Evolutionary conservation across 2,797 vertebrate species (phyloP).

Genomic region (Kryptolebias ocellatus): DNA sequence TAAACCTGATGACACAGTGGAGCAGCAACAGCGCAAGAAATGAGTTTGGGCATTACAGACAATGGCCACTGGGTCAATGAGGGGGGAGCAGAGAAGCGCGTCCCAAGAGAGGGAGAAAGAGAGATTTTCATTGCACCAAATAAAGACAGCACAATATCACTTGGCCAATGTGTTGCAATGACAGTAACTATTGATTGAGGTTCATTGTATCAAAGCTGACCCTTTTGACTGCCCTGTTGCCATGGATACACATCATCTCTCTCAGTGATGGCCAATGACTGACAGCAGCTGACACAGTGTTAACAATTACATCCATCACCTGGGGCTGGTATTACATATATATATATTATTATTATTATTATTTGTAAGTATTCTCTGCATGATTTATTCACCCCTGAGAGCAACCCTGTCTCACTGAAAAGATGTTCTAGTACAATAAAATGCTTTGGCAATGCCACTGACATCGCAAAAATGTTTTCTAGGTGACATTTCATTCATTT

Average conservation of each 20-base stretch:
- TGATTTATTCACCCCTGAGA: slow-evolving; percentile 18
- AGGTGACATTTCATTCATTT: not conserved
- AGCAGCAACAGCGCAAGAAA: slow-evolving; percentile 33
- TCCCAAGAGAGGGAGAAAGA: slow-evolving; percentile 57
- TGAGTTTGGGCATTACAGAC: slow-evolving; percentile 51
- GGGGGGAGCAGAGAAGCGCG: slow-evolving; percentile 56
- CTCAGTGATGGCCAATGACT: slow-evolving; percentile 44
- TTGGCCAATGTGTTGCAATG: slow-evolving; percentile 49
- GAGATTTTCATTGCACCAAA: slow-evolving; percentile 64
- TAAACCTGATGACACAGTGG: slow-evolving; percentile 55
- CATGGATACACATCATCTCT: slow-evolving; percentile 53
- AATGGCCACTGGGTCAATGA: slow-evolving; percentile 65
- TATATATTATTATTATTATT: slow-evolving; percentile 46
- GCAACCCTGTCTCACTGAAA: not conserved
- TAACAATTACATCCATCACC: slow-evolving; percentile 46
- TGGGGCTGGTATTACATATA: slow-evolving; percentile 39
- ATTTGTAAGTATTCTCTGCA: slow-evolving; percentile 14
- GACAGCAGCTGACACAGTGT: slow-evolving; percentile 46
- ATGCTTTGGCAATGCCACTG: not conserved
- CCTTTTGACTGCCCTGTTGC: slow-evolving; percentile 65
- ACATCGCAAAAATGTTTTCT: not conserved
- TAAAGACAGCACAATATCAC: slow-evolving; percentile 74
- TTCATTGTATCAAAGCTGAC: slow-evolving; percentile 65
- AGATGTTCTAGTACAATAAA: not conserved
- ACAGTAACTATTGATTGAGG: slow-evolving; percentile 59